Base-by-base conservation (phyloP, 2,888 invertebrate species). In the Euphydryas editha region DNA sequence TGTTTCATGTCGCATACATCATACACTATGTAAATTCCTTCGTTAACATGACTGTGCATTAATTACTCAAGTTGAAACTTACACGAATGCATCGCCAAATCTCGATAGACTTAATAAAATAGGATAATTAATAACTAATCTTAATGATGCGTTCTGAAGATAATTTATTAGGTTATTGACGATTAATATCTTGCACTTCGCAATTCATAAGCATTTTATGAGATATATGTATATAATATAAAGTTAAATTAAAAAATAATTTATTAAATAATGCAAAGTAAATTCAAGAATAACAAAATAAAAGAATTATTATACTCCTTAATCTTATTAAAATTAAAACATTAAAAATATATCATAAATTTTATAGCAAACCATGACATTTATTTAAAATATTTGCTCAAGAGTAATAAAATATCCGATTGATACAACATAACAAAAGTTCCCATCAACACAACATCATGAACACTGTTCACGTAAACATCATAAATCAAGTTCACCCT, bases 11-110 rank as follows among this genome's bases (percentile, higher is more conserved):
- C 60, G 42, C 42, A 44, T 42, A 49, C 17, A 65, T 37, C 37
- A 39, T 51, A 65, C 44, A 20, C n/a, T 51, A 65, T 67, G 61
- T 67, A 59, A 62, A 67, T 62, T 54, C 7, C 59, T 62, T 58
- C 46, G 54, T 54, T 67, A 55, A 46, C 62, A 58, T 65, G 61
- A 42, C 61, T 61, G 5, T 42, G 56, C 65, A 65, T 65, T 65
- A 58, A 61, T 65, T 61, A 57, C n/a, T 56, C 11, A 46, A 59
- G 59, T 20, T 59, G 42, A 30, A 65, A 60, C 46, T 39, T 24
- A 47, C 36, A 36, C 36, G 36, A 11, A 6, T 57, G 47, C 30
- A 49, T 49, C 49, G 11, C 13, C 11, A 21, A 15, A 8, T 11
- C 1, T 49, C 21, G 8, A 30, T 8, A 30, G 30, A 8, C 5